phyloP scores from a whole-genome alignment of 30 jellyfish, hydroid and myxozoan species.

The Aurelia aurita region DNA sequence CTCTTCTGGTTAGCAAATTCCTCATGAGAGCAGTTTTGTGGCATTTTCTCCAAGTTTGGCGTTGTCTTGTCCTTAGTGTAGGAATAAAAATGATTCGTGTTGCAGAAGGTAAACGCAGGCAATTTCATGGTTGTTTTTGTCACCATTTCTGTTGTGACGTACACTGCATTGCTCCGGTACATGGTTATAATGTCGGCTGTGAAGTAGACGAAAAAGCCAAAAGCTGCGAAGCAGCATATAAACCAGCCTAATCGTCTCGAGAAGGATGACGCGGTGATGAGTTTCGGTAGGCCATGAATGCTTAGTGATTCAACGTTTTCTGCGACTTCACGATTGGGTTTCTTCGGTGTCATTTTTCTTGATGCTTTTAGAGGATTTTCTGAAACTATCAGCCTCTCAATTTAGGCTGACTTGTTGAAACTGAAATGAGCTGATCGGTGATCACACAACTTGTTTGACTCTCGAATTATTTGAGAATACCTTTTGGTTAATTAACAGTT shows the following conservation, averaged over 20 bases:
- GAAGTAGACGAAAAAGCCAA: neutral
- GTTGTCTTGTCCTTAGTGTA: neutral
- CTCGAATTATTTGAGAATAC: too few species aligned
- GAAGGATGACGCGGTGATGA: slow-evolving; percentile 8
- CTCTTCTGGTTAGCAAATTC: slow-evolving; percentile 11
- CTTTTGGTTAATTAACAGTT: too few species aligned
- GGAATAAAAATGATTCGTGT: slow-evolving; percentile 30
- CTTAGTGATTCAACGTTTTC: slow-evolving; percentile 22
- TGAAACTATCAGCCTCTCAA: too few species aligned
- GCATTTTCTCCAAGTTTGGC: slow-evolving; percentile 11
- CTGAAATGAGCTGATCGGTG: too few species aligned
- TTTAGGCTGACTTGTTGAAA: too few species aligned
- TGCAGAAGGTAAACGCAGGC: slow-evolving; percentile 61
- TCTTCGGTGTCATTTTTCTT: too few species aligned
- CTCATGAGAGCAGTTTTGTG: slow-evolving; percentile 35
- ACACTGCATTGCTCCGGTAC: neutral
- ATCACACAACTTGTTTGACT: too few species aligned
- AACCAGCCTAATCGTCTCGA: slow-evolving; percentile 3
- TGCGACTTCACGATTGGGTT: neutral
- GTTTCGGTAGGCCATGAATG: slow-evolving; percentile 38
- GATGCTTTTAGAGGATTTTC: too few species aligned
- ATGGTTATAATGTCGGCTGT: neutral
- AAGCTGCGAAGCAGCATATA: slow-evolving; percentile 3
- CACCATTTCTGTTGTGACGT: neutral
- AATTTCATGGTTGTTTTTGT: neutral